Evolutionary conservation across 1,140 invertebrate species (phyloP).

Genomic region (Leptinotarsa lineolata): DNA sequence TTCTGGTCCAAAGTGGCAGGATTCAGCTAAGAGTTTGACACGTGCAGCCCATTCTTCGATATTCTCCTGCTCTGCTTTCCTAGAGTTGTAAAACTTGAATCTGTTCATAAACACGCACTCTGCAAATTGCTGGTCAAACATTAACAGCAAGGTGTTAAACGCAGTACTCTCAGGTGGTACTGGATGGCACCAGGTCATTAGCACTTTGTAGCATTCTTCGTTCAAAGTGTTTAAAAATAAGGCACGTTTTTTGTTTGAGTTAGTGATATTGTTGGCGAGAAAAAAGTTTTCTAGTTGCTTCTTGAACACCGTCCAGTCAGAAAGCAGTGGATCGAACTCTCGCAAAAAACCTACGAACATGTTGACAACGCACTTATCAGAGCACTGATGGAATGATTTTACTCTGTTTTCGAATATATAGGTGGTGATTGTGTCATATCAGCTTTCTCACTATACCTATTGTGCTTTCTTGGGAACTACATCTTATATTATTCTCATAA

Average conservation of each 20-base stretch:
- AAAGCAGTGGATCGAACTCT: slow-evolving; percentile 12
- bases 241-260: slow-evolving; percentile 16
- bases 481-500: no score
- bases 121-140: slow-evolving; percentile 13
- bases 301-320: slow-evolving; percentile 26
- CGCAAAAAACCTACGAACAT: slow-evolving; percentile 21
- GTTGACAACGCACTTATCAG: neutral
- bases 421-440: neutral
- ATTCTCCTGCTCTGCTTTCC: slow-evolving; percentile 12
- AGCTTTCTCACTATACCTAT: neutral
- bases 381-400: no score
- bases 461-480: neutral
- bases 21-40: slow-evolving; percentile 15
- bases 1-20: slow-evolving; percentile 23
- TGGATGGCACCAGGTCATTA: slow-evolving; percentile 20
- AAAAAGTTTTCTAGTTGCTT: slow-evolving; percentile 23
- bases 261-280: slow-evolving; percentile 15
- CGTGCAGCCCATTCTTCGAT: slow-evolving; percentile 24
- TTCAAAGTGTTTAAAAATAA: slow-evolving; percentile 22
- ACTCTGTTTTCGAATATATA: neutral
- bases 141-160: slow-evolving; percentile 7
- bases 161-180: slow-evolving; percentile 2
- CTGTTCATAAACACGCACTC: slow-evolving; percentile 4
- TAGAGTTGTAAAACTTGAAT: slow-evolving; percentile 23
- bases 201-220: slow-evolving; percentile 18